Evolutionary conservation across 2,888 invertebrate species (phyloP).

Genomic region (Eilema sororculum): DNA sequence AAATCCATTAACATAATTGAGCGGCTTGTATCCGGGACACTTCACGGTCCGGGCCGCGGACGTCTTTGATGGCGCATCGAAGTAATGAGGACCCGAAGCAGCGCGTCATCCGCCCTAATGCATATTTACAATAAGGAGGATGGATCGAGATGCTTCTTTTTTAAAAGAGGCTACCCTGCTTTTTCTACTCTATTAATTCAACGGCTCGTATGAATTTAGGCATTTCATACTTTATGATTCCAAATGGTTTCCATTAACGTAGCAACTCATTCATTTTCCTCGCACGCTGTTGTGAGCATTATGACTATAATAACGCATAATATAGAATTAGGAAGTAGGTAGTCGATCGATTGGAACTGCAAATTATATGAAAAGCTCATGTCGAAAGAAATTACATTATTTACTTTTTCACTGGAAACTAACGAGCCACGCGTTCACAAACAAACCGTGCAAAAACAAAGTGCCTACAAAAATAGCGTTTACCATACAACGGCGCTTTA

Average conservation of each 20-base stretch:
- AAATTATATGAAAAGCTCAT: slow-evolving; percentile 52
- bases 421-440: slow-evolving; percentile 56
- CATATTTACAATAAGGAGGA: slow-evolving; percentile 76
- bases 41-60: slow-evolving; percentile 74
- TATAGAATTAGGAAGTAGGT: slow-evolving; percentile 24
- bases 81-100: slow-evolving; percentile 76
- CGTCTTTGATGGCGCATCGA: slow-evolving; percentile 79
- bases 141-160: slow-evolving; percentile 58
- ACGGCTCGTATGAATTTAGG: slow-evolving; percentile 55
- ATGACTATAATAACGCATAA: slow-evolving; percentile 18
- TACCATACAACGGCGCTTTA: slow-evolving; percentile 64
- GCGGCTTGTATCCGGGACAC: slow-evolving; percentile 79
- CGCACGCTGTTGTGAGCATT: slow-evolving; percentile 21
- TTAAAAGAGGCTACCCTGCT: slow-evolving; percentile 60
- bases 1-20: slow-evolving; percentile 84
- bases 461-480: slow-evolving; percentile 62
- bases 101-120: slow-evolving; percentile 73
- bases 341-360: slow-evolving; percentile 28
- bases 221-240: slow-evolving; percentile 62
- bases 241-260: slow-evolving; percentile 50
- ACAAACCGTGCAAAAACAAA: slow-evolving; percentile 64
- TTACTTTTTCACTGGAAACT: slow-evolving; percentile 58
- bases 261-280: slow-evolving; percentile 28
- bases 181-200: slow-evolving; percentile 66
- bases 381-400: slow-evolving; percentile 58